phyloP scores from a whole-genome alignment of 2,888 invertebrate species.

The Pediacus dermestoides region DNA sequence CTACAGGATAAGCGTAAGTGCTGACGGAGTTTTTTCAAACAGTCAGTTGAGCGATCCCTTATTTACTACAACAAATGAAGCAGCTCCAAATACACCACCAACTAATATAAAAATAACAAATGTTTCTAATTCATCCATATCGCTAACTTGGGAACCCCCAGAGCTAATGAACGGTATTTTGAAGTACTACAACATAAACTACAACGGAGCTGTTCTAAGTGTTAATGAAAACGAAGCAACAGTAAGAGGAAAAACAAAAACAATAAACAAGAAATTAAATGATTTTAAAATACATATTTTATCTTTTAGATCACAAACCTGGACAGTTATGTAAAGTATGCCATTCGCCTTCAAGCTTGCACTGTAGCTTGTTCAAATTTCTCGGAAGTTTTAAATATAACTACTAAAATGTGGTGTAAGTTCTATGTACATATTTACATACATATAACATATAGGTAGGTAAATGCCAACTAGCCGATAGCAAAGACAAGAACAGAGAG shows the following conservation, averaged over 20 bases:
- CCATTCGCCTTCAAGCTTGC: constrained; percentile 67
- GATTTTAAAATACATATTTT: too few species aligned
- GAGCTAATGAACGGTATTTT: constrained; percentile 69
- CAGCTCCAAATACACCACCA: constrained; percentile 58
- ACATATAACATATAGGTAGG: too few species aligned
- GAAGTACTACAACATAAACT: constrained; percentile 62
- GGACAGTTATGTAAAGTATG: constrained; percentile 63
- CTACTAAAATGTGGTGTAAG: constrained; percentile 51
- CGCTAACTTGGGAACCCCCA: constrained; percentile 69
- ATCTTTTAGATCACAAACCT: constrained; percentile 46
- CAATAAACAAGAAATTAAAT: constrained; percentile 9
- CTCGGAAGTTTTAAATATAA: constrained; percentile 36
- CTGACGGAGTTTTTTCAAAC: constrained; percentile 48
- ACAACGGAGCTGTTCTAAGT: too few species aligned
- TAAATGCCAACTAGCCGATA: too few species aligned
- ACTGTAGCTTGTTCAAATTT: constrained; percentile 64
- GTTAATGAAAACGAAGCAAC: too few species aligned
- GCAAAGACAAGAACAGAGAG: too few species aligned
- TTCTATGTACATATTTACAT: too few species aligned
- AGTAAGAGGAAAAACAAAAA: constrained; percentile 7
- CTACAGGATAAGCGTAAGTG: constrained; percentile 63
- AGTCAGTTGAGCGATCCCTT: constrained; percentile 57
- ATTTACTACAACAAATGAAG: constrained; percentile 67
- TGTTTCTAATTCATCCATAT: constrained; percentile 61
- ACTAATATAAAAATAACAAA: constrained; percentile 57